Evolutionary conservation across 2,113 vertebrate species (phyloP), one percentile per base, ranked within the genome.

Genomic region (Pyrgilauda ruficollis): DNA sequence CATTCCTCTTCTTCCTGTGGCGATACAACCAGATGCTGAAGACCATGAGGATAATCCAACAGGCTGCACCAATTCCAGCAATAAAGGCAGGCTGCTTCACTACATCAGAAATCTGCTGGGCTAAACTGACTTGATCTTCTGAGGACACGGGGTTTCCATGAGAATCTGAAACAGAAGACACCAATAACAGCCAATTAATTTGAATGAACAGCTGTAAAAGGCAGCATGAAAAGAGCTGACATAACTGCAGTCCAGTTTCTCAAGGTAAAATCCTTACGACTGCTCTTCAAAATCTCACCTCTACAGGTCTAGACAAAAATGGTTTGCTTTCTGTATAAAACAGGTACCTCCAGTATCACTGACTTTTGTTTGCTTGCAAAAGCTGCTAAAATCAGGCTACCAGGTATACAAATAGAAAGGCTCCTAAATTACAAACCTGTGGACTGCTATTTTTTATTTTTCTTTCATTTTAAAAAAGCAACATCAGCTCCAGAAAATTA

Each of bases 31-130:
- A 99, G 98, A 99, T 98, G 94, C 99, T 99, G 97, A 99, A 99
- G 75, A 99, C 98, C 99, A 99, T 99, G 63, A 99, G 98, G 96
- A 99, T 99, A 95, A 99, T 99, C 99, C 99, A 99, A 62, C 99
- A 99, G 15, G 99, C 99, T 0, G 99, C 99, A 12, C 99, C 99
- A 3, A 99, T 99, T 21, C 99, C 99, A 2, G 99, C 99, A 47
- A 99, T 99, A 68, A 99, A 99, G 4, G 99, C 99, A 1, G 99
- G 99, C 96, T 99, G 99, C 91, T 99, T 99, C 56, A 99, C 99
- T 47, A 99, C 99, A 3, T 99, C 99, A 0, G 99, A 99, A 94
- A 99, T 99, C 98, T 99, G 99, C 98, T 99, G 99, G 55, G 99
- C 99, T 30, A 99, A 98, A 26, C 99, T 99, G 93, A 99, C 98